Base-by-base conservation (phyloP, 1,140 invertebrate species). In the Panonychus citri region DNA sequence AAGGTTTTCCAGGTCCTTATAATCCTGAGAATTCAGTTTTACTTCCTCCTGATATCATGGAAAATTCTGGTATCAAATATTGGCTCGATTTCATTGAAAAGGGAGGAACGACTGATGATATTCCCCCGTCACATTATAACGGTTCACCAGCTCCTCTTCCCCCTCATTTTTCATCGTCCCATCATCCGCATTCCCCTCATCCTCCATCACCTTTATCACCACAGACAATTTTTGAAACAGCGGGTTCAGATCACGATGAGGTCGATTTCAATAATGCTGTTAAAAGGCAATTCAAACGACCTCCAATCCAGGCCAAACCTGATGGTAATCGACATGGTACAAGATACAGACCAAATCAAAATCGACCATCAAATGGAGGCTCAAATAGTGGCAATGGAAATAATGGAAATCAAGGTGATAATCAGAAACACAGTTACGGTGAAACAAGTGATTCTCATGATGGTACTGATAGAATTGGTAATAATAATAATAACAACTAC, bases 31-130 rank as follows among this genome's bases (percentile, higher is more conserved):
- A n/a, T 17, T 55, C 53, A n/a, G 43, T 59, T 17, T 24, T 59
- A 10, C 27, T 55, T 15, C n/a, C 53, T 12, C 54, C 57, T 17
- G 12, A 55, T 46, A 24, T 55, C 15, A 26, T 54, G 5, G 54
- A 59, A 28, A 40, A 49, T 26, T 46, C 40, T 17, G 58, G 55
- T 5, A 59, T 59, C 12, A 46, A 59, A 26, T 56, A 59, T 51
- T 59, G 58, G 58, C 50, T 59, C 4, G 49, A 57, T 46, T 59
- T 57, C 21, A 53, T 59, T 30, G 58, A 59, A 49, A 25, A 53
- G 25, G 42, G 39, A n/a, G 24, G 24, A 52, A 55, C 13, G 12
- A 39, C 21, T 24, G 55, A 56, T 12, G 58, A 54, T 24, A 17
- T 17, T 39, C 15, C 52, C 1, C 19, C 30, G 21, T 7, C 53